phyloP scores from a whole-genome alignment of 2,113 vertebrate species.

The Coptodon rendalli region DNA sequence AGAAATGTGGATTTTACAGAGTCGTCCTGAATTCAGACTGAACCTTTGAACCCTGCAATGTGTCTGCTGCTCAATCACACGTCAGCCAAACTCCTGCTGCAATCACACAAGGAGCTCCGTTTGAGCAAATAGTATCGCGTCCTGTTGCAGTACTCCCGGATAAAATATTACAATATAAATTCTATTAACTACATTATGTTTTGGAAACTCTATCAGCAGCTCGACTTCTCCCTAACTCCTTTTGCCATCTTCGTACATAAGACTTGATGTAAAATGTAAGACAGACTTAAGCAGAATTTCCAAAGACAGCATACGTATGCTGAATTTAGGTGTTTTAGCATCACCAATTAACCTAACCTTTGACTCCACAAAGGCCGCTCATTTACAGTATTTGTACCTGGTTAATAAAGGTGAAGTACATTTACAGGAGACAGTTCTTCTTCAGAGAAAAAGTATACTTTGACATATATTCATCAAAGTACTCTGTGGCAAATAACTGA shows the following conservation, averaged over 20 bases:
- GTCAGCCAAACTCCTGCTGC: not conserved
- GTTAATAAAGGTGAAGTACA: not conserved
- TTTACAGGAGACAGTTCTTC: not conserved
- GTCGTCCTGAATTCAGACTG: not conserved
- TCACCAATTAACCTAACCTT: accelerated
- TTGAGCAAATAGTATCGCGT: not conserved
- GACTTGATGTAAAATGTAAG: no score
- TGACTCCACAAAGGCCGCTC: not conserved
- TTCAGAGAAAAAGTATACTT: not conserved
- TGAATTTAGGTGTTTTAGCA: not conserved
- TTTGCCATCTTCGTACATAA: not conserved
- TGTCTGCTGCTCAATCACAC: not conserved
- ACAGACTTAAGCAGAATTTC: not conserved
- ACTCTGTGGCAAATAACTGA: not conserved
- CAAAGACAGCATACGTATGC: not conserved
- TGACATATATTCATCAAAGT: not conserved
- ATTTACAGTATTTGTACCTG: not conserved
- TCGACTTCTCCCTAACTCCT: not conserved
- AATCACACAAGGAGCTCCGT: not conserved
- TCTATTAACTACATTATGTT: not conserved
- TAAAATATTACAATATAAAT: not conserved
- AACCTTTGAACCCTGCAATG: not conserved
- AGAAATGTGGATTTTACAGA: not conserved
- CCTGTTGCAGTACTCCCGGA: not conserved
- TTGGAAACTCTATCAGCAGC: not conserved